A percentile compares a stretch with the other conserved stretches of the same genome.
Evolutionary conservation across 2,888 invertebrate genomes (phyloP).

Genomic region (Eueremaeus valkanovi): DNA sequence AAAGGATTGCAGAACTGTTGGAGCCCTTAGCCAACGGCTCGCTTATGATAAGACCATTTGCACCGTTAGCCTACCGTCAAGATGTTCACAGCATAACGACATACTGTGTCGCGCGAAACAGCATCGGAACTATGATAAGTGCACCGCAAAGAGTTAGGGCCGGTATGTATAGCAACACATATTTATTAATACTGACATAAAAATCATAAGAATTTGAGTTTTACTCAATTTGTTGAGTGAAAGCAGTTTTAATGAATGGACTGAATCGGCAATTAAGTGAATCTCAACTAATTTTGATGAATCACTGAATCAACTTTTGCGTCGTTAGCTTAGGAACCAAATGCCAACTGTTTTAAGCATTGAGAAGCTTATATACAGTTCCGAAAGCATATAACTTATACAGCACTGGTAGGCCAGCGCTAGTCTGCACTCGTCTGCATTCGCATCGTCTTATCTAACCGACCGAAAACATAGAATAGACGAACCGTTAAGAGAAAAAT

Average conservation of each 20-base stretch:
- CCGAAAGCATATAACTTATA: no score
- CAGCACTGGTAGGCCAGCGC: no score
- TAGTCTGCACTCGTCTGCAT: not conserved
- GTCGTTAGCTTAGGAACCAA: constrained; percentile 1
- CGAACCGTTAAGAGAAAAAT: constrained; percentile 7
- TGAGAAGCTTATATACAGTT: no score
- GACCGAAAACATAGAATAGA: not conserved
- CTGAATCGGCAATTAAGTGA: constrained; percentile 1
- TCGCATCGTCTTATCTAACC: constrained; percentile 10
- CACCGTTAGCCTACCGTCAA: constrained; percentile 41
- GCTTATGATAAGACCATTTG: not conserved
- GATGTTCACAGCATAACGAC: constrained; percentile 44
- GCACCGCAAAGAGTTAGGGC: not conserved
- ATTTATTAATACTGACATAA: not conserved
- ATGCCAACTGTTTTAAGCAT: not conserved
- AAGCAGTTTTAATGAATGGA: not conserved
- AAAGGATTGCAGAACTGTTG: not conserved
- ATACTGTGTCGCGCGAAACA: constrained; percentile 43
- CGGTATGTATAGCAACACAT: not conserved
- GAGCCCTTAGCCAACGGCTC: constrained; percentile 15
- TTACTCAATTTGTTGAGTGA: not conserved
- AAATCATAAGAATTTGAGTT: no score
- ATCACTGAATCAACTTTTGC: not conserved
- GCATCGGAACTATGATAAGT: constrained; percentile 39
- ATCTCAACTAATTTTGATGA: not conserved